Evolutionary conservation across 2,113 vertebrate species (phyloP).

Genomic region (Dicrurus megarhynchus): DNA sequence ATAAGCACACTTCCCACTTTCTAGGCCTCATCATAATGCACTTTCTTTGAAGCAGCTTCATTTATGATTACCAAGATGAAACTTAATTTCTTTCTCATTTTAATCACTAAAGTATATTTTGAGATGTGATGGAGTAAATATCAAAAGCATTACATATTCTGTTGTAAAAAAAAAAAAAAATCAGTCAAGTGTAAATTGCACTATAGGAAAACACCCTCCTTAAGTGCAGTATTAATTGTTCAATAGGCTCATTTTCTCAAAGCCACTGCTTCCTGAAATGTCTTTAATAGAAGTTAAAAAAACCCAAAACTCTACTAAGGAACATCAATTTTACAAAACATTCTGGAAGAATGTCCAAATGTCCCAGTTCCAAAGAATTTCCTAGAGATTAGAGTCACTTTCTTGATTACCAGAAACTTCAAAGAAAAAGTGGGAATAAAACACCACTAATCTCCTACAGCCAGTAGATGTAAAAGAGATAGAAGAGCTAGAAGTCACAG

Average conservation of each 20-base stretch:
- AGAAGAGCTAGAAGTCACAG: background rate
- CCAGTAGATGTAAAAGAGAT: background rate
- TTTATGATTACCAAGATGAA: background rate
- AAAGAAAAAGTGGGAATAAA: background rate
- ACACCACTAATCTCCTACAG: background rate
- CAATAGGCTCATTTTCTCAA: background rate
- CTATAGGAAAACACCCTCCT: background rate
- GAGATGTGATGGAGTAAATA: background rate
- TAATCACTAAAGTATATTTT: background rate
- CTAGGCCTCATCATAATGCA: background rate
- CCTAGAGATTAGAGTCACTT: background rate
- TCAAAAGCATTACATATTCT: background rate
- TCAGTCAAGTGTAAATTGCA: background rate
- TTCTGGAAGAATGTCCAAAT: background rate
- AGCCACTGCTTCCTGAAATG: background rate
- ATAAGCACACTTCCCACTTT: background rate
- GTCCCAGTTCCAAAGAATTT: background rate
- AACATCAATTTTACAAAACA: background rate
- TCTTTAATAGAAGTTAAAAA: background rate
- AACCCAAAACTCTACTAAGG: background rate
- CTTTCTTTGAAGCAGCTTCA: background rate
- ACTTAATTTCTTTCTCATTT: background rate
- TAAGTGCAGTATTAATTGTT: background rate
- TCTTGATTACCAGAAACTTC: background rate
- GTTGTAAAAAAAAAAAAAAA: background rate